These are phyloP conservation scores for Serinus canaria DNA, from an alignment of 2,113 vertebrate genomes.

Conservation along the genomic window DNA sequence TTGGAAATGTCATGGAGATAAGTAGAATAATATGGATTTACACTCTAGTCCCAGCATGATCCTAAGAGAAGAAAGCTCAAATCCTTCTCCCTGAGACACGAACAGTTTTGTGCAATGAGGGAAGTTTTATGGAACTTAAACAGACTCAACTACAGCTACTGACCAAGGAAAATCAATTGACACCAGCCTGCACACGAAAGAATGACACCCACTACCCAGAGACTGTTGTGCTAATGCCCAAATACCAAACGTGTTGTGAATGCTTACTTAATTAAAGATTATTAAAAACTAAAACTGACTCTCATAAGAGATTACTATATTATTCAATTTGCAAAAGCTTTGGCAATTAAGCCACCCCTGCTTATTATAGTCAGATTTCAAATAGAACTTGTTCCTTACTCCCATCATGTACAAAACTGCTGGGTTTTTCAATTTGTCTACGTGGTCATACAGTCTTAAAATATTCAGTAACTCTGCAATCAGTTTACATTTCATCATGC, in stretches of 20 bases:
- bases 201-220: background rate
- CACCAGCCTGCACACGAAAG: background rate
- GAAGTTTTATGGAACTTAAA: constrained; percentile 18
- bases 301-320: background rate
- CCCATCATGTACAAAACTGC: background rate
- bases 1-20: constrained; percentile 49
- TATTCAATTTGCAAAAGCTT: background rate
- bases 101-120: background rate
- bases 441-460: background rate
- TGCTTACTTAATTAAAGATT: background rate
- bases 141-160: background rate
- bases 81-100: background rate
- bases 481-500: background rate
- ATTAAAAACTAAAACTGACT: constrained; percentile 26
- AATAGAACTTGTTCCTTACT: background rate
- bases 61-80: background rate
- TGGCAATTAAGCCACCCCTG: background rate
- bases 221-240: background rate
- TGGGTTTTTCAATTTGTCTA: background rate
- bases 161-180: background rate
- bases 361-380: background rate
- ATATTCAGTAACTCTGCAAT: background rate
- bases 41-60: background rate
- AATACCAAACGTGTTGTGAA: background rate
- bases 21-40: constrained; percentile 47